Evolutionary conservation across 2,113 vertebrate species (phyloP).

Genomic region (Malurus alboscapulatus): DNA sequence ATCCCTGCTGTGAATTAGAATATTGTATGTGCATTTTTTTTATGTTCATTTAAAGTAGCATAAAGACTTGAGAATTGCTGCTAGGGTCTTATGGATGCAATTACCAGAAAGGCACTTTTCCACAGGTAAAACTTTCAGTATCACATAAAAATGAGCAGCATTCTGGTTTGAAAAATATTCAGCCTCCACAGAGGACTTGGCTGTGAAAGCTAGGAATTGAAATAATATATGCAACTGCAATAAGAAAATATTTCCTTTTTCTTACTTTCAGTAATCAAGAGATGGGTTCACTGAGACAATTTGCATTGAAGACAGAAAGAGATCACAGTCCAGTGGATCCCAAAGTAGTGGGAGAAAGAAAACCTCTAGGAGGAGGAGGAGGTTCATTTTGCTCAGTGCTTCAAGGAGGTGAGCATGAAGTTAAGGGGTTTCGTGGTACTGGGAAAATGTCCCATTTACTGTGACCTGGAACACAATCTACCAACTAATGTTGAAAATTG

Average conservation of each 20-base stretch:
- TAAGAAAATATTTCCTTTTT: not conserved
- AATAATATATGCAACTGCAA: not conserved
- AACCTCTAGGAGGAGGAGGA: not conserved
- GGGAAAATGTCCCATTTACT: not conserved
- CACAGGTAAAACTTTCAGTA: not conserved
- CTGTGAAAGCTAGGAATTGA: not conserved
- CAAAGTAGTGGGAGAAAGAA: not conserved
- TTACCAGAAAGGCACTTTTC: not conserved
- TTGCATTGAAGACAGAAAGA: not conserved
- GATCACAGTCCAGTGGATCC: not conserved
- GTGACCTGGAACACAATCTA: not conserved
- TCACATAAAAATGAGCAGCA: not conserved
- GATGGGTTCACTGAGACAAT: not conserved
- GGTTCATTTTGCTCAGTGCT: not conserved
- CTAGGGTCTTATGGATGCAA: not conserved
- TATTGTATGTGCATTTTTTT: not conserved
- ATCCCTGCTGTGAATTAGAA: not conserved
- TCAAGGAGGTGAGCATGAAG: not conserved
- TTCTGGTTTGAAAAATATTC: not conserved
- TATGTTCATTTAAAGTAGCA: not conserved
- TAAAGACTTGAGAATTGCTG: not conserved
- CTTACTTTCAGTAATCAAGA: not conserved
- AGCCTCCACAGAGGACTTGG: not conserved
- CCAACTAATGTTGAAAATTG: not conserved
- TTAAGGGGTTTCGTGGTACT: not conserved